Evolutionary conservation across 2,888 invertebrate genomes (phyloP), one percentile per base, ranked within the genome.

Genomic region (Mythimna ferrago): DNA sequence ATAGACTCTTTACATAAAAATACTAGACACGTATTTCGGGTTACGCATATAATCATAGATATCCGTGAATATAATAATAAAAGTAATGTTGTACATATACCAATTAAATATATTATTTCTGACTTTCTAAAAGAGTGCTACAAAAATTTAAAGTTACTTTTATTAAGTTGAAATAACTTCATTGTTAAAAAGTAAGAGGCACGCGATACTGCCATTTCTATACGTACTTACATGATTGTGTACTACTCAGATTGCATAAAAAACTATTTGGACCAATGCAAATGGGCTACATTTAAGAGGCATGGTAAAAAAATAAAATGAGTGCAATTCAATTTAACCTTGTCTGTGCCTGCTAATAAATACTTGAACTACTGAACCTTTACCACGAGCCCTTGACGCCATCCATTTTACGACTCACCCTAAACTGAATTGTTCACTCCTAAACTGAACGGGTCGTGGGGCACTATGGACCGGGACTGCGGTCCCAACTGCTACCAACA

Each of bases 201-300:
- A 78, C 78, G 74, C 74, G 41, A 70, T 35, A 75, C 11, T 41
- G 48, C 35, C 62, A 57, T 75, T 69, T 69, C 21, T 51, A 41
- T 32, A 16, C 9, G 19, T 26, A 58, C 26, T 26, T 11, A 19
- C 41, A 41, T 57, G 54, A 61, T 32, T 44, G 19, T 75, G 32
- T 77, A 41, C 14, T n/a, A 38, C 21, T 7, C 16, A 10, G n/a
- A 26, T 75, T 78, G 26, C 62, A 51, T 44, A 73, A 78, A 60
- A 67, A 53, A 14, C 21, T 16, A 75, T 56, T 57, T 32, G 11
- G 61, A 32, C 7, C 53, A 60, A 26, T 44, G n/a, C 44, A 19
- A 58, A 76, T 53, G 58, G n/a, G 44, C 2, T 35, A 19, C 16
- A 44, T 58, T 41, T 54, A 14, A 6, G 5, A 66, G 11, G 32